Conservation (phyloP, 1,140 invertebrate species). For the Drosophila sturtevanti region DNA sequence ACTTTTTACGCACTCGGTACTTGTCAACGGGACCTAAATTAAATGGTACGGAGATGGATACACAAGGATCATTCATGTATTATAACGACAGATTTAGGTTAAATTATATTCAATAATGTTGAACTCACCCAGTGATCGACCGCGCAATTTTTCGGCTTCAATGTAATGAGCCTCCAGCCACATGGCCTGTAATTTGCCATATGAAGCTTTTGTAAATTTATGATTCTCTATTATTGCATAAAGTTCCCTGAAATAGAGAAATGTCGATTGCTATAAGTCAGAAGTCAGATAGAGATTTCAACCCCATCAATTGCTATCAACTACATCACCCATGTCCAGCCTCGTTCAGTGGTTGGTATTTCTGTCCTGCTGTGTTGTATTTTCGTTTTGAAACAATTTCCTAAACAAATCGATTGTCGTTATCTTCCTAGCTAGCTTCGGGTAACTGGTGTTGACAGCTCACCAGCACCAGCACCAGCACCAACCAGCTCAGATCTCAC, state of each 20-base stretch:
- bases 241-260: constrained; percentile 87
- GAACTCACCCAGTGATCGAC: constrained; percentile 90
- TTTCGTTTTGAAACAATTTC: constrained; percentile 77
- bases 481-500: not conserved
- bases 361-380: constrained; percentile 47
- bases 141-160: constrained; percentile 97
- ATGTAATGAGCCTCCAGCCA: constrained; percentile 99
- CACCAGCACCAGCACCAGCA: not conserved
- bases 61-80: not conserved
- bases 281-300: constrained; percentile 7
- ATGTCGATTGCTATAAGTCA: not conserved
- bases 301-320: constrained; percentile 23
- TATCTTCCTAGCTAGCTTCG: constrained; percentile 20
- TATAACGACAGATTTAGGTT: not conserved
- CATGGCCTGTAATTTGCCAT: constrained; percentile 97
- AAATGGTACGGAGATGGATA: not conserved
- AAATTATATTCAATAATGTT: not conserved
- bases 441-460: constrained; percentile 65
- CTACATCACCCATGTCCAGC: not conserved
- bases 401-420: constrained; percentile 52
- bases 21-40: constrained; percentile 96
- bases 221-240: constrained; percentile 98
- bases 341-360: constrained; percentile 9
- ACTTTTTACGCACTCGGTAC: constrained; percentile 99
- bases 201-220: constrained; percentile 98